Conservation (phyloP, 2,113 vertebrate species). For the Neogobius melanostomus region DNA sequence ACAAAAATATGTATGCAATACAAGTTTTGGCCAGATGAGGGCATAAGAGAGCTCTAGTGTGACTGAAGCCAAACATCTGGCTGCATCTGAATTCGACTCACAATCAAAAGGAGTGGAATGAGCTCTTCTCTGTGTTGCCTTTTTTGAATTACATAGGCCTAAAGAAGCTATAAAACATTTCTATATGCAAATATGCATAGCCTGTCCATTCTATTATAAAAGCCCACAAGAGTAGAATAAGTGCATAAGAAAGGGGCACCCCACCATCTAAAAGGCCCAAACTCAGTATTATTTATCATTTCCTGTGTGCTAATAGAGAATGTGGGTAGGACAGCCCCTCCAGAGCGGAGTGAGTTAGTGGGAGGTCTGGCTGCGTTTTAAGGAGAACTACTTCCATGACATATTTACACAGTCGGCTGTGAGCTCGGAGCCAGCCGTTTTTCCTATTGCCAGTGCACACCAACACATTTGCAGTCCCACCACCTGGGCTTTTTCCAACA, state of each 20-base stretch:
- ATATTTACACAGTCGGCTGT: constrained; percentile 60
- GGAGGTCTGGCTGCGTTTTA: constrained; percentile 55
- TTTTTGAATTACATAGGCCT: constrained; percentile 15
- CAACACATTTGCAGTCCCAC: constrained; percentile 24
- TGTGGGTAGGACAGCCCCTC: constrained; percentile 21
- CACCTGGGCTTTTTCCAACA: constrained; percentile 48
- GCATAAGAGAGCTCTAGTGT: constrained; percentile 64
- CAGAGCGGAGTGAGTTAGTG: constrained; percentile 30
- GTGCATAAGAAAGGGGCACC: neutral
- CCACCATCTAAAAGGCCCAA: neutral
- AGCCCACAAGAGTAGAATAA: neutral
- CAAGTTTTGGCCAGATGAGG: constrained; percentile 62
- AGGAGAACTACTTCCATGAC: constrained; percentile 37
- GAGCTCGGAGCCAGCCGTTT: constrained; percentile 37
- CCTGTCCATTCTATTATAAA: neutral
- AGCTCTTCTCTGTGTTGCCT: constrained; percentile 37
- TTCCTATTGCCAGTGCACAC: constrained; percentile 48
- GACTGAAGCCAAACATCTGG: constrained; percentile 45
- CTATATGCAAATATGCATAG: neutral
- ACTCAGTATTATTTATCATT: constrained; percentile 15
- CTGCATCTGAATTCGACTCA: constrained; percentile 48
- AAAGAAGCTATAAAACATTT: neutral
- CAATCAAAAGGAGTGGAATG: constrained; percentile 39
- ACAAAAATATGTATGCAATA: constrained; percentile 28
- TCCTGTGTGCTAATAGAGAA: constrained; percentile 22